Base-by-base conservation (phyloP, 2,888 invertebrate species). In the Oscheius myriophilus region DNA sequence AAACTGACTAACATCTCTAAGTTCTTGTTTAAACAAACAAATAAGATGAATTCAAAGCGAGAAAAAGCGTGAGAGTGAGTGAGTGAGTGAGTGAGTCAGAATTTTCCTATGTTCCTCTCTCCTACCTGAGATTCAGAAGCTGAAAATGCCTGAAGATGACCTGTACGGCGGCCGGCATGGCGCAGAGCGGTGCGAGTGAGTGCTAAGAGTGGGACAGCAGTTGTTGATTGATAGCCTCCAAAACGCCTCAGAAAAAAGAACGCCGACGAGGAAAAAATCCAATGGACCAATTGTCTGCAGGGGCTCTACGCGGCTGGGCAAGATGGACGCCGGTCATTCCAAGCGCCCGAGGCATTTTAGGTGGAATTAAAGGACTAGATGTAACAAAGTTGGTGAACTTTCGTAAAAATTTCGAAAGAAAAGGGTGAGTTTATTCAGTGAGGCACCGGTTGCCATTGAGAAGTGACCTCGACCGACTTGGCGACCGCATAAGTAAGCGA, bases 71-170 rank as follows among this genome's bases (percentile, higher is more conserved):
- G 18, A 18, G 49, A 18, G 18, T 1, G 18, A 18, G 21, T n/a
- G 23, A 21, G 18, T n/a, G 11, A 23, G 23, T 18, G 18, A 11
- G 49, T 3, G 49, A 18, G 45, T 7, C 6, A 45, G 18, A 18
- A 18, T 18, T 33, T 33, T 33, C 33, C 33, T 33, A 33, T n/a
- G n/a, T n/a, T n/a, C n/a, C n/a, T n/a, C n/a, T n/a, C n/a, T 9
- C 33, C 4, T 46, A 61, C 61, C 61, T 61, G 61, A 33, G 49
- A 49, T 61, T 46, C 23, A 61, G 46, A 21, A 61, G 61, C 39
- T 61, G 61, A 49, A 61, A 61, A 21, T 61, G 61, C 39, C 61
- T 46, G 39, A 61, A 61, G 61, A 61, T 61, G 46, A 61, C 49
- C 33, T 25, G 39, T 18, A 61, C 61, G 12, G 61, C 61, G 12